Base-by-base conservation (phyloP, 2,888 invertebrate genomes). In the Tanytarsus gracilentus region DNA sequence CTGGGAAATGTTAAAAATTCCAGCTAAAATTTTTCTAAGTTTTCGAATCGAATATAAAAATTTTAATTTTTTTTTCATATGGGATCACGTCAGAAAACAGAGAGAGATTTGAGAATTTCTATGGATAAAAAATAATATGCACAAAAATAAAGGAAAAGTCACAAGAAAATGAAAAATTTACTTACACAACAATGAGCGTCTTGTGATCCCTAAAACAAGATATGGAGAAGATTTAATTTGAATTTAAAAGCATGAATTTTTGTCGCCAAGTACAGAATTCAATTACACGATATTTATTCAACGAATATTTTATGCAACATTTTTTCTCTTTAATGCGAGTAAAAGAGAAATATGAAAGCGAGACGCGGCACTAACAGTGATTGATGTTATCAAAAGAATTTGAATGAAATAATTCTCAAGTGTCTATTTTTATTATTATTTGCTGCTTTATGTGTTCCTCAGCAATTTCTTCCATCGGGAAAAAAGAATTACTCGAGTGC, bases 241-340 rank as follows among this genome's bases (percentile, higher is more conserved):
- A 14, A 16, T 26, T 55, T 53, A 16, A 25, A 23, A 25, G 30
- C 25, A 33, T 7, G 1, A 11, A 21, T 11, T 52, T 33, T 44
- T 39, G 55, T 55, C 55, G 55, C 55, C 55, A 55, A 55, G 26
- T 40, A 55, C 33, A 40, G 26, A 55, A 55, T 55, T 55, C 55
- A 55, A 55, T 55, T 55, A 55, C 40, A 23, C n/a, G 14, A 39
- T 8, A 9, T 8, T 29, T 21, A 4, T 23, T 14, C 21, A 8
- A 9, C 21, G 40, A 9, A 18, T 8, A 16, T 18, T 44, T 44
- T 21, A 44, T n/a, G 3, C 14, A 11, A n/a, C 33, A 14, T 7
- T 4, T 33, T 36, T 36, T 16, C n/a, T 36, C n/a, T 14, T 36
- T 36, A 36, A 36, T 36, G n/a, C n/a, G 5, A 14, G n/a, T 6